Conservation (phyloP, 35 echinoderm and acorn worm genomes). For the Chiridota heheva region DNA sequence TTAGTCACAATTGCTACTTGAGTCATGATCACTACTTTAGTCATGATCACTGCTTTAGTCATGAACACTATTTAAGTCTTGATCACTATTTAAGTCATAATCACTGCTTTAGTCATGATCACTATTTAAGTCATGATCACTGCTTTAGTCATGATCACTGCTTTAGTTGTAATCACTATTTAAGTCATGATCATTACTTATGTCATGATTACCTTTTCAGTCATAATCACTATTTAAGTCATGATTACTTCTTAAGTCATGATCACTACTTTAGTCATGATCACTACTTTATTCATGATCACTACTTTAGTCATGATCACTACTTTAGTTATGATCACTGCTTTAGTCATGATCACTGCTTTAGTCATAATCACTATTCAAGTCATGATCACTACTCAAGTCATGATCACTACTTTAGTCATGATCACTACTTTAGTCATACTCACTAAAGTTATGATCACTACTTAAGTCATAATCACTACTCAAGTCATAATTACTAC, state of each 20-base stretch:
- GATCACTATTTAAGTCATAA: no score
- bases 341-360: not conserved
- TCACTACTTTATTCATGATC: not conserved
- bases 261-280: not conserved
- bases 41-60: no score
- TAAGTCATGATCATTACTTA: not conserved
- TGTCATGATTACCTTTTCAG: no score
- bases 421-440: not conserved
- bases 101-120: not conserved
- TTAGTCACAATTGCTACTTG: no score
- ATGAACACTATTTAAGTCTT: no score
- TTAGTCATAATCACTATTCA: slow-evolving; percentile 11
- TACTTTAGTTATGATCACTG: not conserved
- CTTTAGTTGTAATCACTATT: not conserved
- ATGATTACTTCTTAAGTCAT: not conserved
- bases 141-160: not conserved
- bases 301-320: not conserved
- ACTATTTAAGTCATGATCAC: not conserved
- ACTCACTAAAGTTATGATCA: not conserved
- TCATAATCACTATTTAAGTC: slow-evolving; percentile 9
- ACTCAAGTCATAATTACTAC: no score
- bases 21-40: not conserved
- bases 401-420: not conserved
- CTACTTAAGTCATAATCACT: not conserved
- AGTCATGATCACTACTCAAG: no score